Base-by-base conservation (phyloP, 2,888 invertebrate species). In the Plagiodera versicolora region DNA sequence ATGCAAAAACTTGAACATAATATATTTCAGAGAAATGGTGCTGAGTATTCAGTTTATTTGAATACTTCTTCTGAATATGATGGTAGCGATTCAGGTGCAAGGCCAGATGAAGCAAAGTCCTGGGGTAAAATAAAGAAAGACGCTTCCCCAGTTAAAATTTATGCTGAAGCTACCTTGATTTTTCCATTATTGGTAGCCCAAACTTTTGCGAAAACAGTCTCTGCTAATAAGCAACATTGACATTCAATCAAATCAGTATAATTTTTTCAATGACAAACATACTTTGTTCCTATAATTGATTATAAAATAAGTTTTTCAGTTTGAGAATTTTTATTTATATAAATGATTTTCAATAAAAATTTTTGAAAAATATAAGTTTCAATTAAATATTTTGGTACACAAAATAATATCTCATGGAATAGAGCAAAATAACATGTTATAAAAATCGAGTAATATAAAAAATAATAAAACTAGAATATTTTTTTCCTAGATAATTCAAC, bases 41-140 rank as follows among this genome's bases (percentile, higher is more conserved):
- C 98, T 0, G 96, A 99, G 79, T 98, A 85, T 81, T 86, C 95
- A 0, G 96, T 99, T 0, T 99, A 92, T 79, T 82, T 99, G 10
- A 99, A 99, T 79, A 98, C 99, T 0, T 91, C 90, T 0, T 89
- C 91, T 28, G 99, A 99, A 81, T 99, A 90, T 83, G 99, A 99
- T 83, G 99, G 95, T 0, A 97, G 96, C 76, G 99, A 99, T 79
- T 91, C 97, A 30, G 99, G 99, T 0, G 99, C 99, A 0, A 84
- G 93, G 59, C 99, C 99, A 0, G 99, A 99, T 82, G 99, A 99
- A 81, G 99, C 99, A 0, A 87, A 98, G 1, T 98, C 98, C 2
- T 99, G 99, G 99, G 99, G 99, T 0, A 99, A 99, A 83, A 97
- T 99, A 61, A 89, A 88, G 74, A 87, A 88, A 66, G 89, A 90